Conservation (phyloP, 1,140 invertebrate species). For the Pseudomyrmex pallidus region DNA sequence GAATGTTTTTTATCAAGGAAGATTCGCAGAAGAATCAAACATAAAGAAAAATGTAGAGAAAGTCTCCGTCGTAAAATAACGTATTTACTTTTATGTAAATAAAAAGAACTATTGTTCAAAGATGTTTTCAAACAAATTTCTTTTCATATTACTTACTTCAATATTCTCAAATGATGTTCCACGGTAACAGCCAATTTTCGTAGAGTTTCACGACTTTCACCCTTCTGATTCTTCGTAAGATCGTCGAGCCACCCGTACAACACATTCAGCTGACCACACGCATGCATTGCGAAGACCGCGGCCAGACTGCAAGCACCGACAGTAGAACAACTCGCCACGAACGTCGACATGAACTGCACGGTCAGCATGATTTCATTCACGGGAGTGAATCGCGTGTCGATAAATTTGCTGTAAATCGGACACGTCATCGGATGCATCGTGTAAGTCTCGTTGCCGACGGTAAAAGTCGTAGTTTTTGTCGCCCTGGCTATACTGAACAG, state of each 20-base stretch:
- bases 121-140: too few relatives aligned
- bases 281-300: constrained; percentile 62
- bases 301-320: constrained; percentile 59
- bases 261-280: constrained; percentile 57
- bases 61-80: too few relatives aligned
- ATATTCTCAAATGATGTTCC: constrained; percentile 60
- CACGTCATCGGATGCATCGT: constrained; percentile 49
- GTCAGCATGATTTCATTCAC: constrained; percentile 65
- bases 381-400: constrained; percentile 58
- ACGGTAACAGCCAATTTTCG: constrained; percentile 48
- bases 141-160: constrained; percentile 46
- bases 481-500: constrained; percentile 54
- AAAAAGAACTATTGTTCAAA: too few relatives aligned
- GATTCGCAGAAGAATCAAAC: too few relatives aligned
- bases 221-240: not conserved
- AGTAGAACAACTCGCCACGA: constrained; percentile 33
- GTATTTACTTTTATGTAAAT: too few relatives aligned
- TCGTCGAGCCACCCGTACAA: constrained; percentile 51
- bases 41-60: too few relatives aligned
- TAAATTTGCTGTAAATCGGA: constrained; percentile 54
- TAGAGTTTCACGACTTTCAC: not conserved
- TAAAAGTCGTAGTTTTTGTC: not conserved
- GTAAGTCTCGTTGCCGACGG: constrained; percentile 59
- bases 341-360: too few relatives aligned
- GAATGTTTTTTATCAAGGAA: too few relatives aligned